These are phyloP conservation scores for Neopelma chrysocephalum DNA, from an alignment of 2,797 vertebrate species.

Conservation along the genomic window DNA sequence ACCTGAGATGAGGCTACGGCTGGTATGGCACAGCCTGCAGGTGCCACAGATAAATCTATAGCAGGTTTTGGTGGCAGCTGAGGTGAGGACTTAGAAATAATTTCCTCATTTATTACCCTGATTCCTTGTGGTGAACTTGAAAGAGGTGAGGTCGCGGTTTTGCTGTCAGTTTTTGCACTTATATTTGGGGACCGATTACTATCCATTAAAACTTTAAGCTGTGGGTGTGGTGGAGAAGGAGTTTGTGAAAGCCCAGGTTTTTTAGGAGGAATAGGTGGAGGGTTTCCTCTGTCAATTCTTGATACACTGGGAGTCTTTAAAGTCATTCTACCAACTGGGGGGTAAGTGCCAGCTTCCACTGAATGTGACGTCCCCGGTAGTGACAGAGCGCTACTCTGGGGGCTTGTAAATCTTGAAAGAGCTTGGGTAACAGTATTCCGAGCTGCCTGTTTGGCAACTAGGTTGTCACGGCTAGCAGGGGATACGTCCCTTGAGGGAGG, in stretches of 20 bases:
- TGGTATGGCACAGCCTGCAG: constrained; percentile 86
- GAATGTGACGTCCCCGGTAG: constrained; percentile 84
- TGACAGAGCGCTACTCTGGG: constrained; percentile 77
- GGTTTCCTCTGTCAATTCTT: constrained; percentile 95
- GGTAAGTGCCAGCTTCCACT: constrained; percentile 79
- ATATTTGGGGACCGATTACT: constrained; percentile 83
- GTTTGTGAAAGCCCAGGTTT: constrained; percentile 98
- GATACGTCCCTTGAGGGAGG: constrained; percentile 91
- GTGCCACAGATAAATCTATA: constrained; percentile 91
- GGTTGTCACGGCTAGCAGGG: constrained; percentile 92
- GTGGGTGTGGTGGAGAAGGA: constrained; percentile 92
- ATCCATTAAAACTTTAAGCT: constrained; percentile 89
- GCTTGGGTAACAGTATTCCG: constrained; percentile 97
- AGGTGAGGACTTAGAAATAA: constrained; percentile 85
- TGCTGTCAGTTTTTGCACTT: constrained; percentile 84
- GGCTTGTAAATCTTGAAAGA: constrained; percentile 93
- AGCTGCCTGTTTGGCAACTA: constrained; percentile 93
- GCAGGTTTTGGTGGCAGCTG: constrained; percentile 98
- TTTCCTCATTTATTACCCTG: constrained; percentile 83
- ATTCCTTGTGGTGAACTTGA: constrained; percentile 80
- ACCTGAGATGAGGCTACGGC: constrained; percentile 99
- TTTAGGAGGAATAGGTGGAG: constrained; percentile 98
- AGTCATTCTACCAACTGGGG: constrained; percentile 84
- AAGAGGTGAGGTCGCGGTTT: constrained; percentile 78
- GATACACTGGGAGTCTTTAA: constrained; percentile 89